phyloP scores from a whole-genome alignment of 2,113 vertebrate species.

The Alaudala cheleensis region DNA sequence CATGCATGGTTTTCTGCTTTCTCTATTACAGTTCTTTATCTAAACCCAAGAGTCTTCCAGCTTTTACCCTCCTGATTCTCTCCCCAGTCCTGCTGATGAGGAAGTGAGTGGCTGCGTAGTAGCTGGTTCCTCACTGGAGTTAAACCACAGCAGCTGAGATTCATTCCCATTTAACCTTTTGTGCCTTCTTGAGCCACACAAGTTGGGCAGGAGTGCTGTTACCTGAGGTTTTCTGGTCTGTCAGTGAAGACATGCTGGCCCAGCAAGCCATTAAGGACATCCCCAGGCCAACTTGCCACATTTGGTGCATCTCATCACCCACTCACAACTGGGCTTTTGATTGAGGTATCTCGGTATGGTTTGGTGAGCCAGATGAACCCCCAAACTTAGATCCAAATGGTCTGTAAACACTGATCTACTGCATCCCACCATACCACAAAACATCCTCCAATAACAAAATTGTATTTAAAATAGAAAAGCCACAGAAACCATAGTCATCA shows the following conservation, averaged over 20 bases:
- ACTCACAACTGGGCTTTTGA: background rate
- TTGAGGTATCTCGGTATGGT: background rate
- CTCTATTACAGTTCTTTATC: background rate
- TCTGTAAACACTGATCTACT: background rate
- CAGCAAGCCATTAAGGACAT: background rate
- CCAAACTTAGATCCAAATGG: background rate
- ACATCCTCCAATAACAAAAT: background rate
- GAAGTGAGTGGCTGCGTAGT: accelerated
- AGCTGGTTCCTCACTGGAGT: background rate
- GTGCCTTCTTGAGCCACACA: background rate
- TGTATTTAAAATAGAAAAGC: background rate
- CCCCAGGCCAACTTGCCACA: background rate
- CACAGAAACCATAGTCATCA: background rate
- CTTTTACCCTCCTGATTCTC: background rate
- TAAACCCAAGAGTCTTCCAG: background rate
- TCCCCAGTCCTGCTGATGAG: background rate
- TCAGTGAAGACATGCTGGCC: background rate
- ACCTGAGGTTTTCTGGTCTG: background rate
- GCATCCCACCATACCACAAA: background rate
- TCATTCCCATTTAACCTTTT: background rate
- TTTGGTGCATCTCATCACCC: background rate
- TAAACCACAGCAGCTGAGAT: background rate
- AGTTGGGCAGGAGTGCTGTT: background rate
- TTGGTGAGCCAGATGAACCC: background rate
- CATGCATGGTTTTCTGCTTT: background rate